Conservation (phyloP, 2,113 vertebrate genomes). For the Dasyornis broadbenti region DNA sequence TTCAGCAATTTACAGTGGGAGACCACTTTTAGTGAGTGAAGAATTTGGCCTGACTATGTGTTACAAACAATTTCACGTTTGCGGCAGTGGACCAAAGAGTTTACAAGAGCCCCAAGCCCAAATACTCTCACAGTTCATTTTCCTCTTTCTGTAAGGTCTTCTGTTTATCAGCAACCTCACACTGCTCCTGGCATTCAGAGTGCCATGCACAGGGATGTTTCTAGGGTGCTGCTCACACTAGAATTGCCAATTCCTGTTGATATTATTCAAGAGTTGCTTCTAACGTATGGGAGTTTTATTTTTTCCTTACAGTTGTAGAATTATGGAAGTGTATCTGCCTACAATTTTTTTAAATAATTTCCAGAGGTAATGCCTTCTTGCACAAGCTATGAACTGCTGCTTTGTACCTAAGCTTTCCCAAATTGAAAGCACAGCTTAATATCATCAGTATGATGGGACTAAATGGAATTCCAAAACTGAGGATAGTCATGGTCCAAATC, state of each 20-base stretch:
- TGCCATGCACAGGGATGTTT: neutral
- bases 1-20: neutral
- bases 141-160: neutral
- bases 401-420: neutral
- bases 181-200: neutral
- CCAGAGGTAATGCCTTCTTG: neutral
- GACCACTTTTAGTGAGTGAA: neutral
- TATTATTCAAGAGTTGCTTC: neutral
- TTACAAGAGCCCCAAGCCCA: neutral
- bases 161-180: neutral
- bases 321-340: neutral
- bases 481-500: neutral
- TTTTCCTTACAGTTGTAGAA: neutral
- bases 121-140: fast-evolving
- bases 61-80: neutral
- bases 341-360: neutral
- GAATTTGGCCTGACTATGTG: neutral
- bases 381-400: neutral
- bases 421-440: neutral
- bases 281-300: neutral
- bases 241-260: neutral
- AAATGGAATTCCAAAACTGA: neutral
- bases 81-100: neutral
- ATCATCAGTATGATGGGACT: neutral
- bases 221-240: neutral